Conservation (phyloP, 2,797 vertebrate genomes). For the Brachyrhaphis roseni region DNA sequence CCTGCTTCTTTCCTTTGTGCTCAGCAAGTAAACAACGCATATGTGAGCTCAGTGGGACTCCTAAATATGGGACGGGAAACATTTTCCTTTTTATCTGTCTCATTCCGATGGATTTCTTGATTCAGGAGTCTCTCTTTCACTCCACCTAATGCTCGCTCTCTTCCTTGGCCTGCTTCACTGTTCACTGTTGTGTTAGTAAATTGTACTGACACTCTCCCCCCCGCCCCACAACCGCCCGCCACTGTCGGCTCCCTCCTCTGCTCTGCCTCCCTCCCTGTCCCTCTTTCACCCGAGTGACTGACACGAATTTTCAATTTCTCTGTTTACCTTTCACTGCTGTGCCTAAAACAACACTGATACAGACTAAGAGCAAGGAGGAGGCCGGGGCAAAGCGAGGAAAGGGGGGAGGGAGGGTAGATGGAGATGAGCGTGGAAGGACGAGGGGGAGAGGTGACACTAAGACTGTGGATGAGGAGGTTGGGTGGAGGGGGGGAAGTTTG, state of each 20-base stretch:
- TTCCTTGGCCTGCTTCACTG: slow-evolving; percentile 75
- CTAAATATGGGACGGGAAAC: slow-evolving; percentile 38
- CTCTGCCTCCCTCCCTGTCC: slow-evolving; percentile 58
- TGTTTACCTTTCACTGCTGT: slow-evolving; percentile 87
- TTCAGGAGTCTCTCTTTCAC: slow-evolving; percentile 55
- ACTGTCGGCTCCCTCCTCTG: slow-evolving; percentile 36
- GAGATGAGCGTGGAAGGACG: slow-evolving; percentile 30
- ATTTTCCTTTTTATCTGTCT: slow-evolving; percentile 30
- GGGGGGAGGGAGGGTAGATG: slow-evolving; percentile 24
- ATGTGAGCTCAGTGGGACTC: slow-evolving; percentile 19
- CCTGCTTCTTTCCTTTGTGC: slow-evolving; percentile 40
- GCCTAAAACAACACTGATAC: slow-evolving; percentile 85
- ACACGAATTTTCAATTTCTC: slow-evolving; percentile 87
- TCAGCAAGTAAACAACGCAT: slow-evolving; percentile 40
- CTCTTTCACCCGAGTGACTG: slow-evolving; percentile 83
- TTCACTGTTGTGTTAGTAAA: slow-evolving; percentile 82
- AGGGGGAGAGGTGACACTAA: slow-evolving; percentile 56
- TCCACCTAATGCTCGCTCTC: slow-evolving; percentile 50
- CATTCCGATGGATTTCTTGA: slow-evolving; percentile 60
- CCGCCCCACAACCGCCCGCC: slow-evolving; percentile 52
- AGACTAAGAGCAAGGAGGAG: slow-evolving; percentile 60
- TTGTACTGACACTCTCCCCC: slow-evolving; percentile 75
- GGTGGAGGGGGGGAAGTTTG: not conserved
- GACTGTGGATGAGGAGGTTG: slow-evolving; percentile 44
- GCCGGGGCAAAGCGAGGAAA: not conserved